Evolutionary conservation across 1,140 invertebrate species (phyloP).

Genomic region (Bacillus rossius): DNA sequence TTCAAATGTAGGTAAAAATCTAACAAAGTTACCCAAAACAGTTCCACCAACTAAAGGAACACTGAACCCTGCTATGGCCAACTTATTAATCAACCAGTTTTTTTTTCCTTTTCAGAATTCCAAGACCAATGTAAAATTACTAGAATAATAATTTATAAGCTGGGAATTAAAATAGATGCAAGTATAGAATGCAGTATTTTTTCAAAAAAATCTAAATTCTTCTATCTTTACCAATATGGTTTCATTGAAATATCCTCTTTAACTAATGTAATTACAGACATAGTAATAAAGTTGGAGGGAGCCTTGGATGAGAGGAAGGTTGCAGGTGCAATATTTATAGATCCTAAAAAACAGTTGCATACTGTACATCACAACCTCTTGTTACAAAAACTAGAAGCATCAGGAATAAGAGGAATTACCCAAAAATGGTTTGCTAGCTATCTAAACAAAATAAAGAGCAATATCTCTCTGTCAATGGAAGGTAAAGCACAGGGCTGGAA

Average conservation of each 20-base stretch:
- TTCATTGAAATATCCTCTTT: too few species aligned
- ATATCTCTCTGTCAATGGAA: neutral
- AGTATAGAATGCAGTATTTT: constrained; percentile 2
- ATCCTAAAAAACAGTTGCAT: constrained; percentile 16
- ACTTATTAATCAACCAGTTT: constrained; percentile 10
- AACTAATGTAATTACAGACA: too few species aligned
- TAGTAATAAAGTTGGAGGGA: too few species aligned
- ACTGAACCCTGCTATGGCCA: neutral
- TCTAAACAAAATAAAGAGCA: constrained; percentile 1
- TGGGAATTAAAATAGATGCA: constrained; percentile 18
- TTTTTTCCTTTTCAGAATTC: constrained; percentile 5
- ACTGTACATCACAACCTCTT: neutral
- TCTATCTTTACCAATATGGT: too few species aligned
- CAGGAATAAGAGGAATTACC: neutral
- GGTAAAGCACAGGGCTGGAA: neutral
- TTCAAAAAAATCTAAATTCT: too few species aligned
- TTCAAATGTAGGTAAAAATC: too few species aligned
- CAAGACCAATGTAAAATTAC: constrained; percentile 26
- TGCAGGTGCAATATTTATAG: too few species aligned
- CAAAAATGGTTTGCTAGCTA: constrained; percentile 1
- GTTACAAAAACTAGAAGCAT: neutral
- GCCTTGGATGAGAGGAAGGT: too few species aligned
- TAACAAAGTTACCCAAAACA: too few species aligned
- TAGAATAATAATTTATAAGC: constrained; percentile 26
- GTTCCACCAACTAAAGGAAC: too few species aligned